Percentiles rank a stretch among this genome's conserved stretches.
Conservation (phyloP, 2,113 vertebrate species). For the Pionites leucogaster region DNA sequence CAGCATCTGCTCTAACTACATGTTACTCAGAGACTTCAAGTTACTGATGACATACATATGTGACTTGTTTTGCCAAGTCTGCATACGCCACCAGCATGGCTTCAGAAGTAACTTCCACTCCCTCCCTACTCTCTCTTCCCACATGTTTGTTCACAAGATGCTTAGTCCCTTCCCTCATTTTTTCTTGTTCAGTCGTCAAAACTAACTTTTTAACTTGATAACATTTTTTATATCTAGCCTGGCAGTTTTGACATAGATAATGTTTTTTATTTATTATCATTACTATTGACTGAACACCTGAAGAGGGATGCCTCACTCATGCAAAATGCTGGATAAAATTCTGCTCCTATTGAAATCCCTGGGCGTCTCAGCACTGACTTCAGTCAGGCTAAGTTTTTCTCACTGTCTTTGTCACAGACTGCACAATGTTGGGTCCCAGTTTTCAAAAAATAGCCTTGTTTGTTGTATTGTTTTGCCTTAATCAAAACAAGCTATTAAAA, state of each 20-base stretch:
- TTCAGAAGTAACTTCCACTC: constrained; percentile 19
- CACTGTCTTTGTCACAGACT: background rate
- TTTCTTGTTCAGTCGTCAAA: background rate
- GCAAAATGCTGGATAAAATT: background rate
- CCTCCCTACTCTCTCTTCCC: background rate
- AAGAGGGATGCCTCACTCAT: background rate
- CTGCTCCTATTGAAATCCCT: background rate
- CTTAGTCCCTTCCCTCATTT: background rate
- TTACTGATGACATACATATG: constrained; percentile 55
- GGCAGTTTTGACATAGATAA: background rate
- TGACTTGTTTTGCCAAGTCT: constrained; percentile 34
- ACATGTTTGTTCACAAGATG: background rate
- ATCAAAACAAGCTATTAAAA: background rate
- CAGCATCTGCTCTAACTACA: constrained; percentile 62
- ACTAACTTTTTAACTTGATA: background rate
- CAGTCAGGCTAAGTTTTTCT: background rate
- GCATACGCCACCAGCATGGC: background rate
- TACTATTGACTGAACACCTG: background rate
- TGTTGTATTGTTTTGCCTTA: background rate
- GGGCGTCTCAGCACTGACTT: background rate
- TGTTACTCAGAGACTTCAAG: constrained; percentile 33
- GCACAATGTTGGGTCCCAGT: background rate
- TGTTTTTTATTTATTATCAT: background rate
- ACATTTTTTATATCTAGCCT: background rate
- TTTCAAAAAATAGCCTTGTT: background rate